Percentiles rank a stretch among this genome's conserved stretches.
Evolutionary conservation across 2,888 invertebrate genomes (phyloP).

Genomic region (Folsomia candida): DNA sequence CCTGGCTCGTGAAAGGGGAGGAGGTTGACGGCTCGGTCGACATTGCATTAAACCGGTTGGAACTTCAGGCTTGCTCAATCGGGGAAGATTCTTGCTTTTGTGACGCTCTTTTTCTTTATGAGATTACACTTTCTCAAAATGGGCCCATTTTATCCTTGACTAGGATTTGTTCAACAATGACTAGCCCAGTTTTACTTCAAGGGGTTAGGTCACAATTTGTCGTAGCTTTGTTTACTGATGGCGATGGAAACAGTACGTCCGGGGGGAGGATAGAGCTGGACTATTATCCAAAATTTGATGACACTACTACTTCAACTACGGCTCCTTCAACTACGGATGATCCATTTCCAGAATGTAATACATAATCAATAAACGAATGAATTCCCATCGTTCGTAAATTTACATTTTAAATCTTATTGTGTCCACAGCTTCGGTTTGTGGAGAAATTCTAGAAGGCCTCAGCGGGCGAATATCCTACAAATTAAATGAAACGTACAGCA

Average conservation of each 20-base stretch:
- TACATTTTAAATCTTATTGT: neutral
- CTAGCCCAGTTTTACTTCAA: neutral
- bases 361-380: neutral
- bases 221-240: neutral
- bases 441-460: neutral
- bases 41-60: neutral
- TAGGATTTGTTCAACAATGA: too few relatives aligned
- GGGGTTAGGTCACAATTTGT: neutral
- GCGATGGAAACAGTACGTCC: neutral
- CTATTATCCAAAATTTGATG: neutral
- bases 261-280: neutral
- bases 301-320: too few relatives aligned
- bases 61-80: neutral
- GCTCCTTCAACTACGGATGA: too few relatives aligned
- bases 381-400: neutral
- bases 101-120: conserved; percentile 1
- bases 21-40: too few relatives aligned
- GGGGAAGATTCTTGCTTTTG: neutral
- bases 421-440: neutral
- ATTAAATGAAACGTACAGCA: neutral
- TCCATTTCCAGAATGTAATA: neutral
- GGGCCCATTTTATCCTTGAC: too few relatives aligned
- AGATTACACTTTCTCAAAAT: too few relatives aligned
- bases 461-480: neutral
- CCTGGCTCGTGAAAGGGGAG: neutral